A percentile compares a stretch with the other conserved stretches of the same genome.
Conservation (phyloP, 2,888 invertebrate genomes). For the Acanthoscelides obtectus region DNA sequence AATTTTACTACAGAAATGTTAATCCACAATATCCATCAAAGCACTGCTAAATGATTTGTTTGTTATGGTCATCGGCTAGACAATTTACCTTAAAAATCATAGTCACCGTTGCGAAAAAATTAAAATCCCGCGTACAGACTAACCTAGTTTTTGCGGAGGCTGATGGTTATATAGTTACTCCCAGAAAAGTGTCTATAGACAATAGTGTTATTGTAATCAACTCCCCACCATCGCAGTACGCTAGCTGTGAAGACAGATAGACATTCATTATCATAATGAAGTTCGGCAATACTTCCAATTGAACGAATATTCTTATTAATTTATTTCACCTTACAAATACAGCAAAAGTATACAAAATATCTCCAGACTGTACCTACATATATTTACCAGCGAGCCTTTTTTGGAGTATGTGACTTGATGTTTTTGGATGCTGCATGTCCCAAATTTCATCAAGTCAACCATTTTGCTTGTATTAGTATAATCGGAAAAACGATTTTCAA, state of each 20-base stretch:
- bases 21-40: neutral
- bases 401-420: too few relatives aligned
- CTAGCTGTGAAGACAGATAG: neutral
- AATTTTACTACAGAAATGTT: neutral
- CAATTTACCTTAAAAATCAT: neutral
- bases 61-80: neutral
- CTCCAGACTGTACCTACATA: too few relatives aligned
- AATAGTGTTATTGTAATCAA: neutral
- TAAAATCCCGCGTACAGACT: neutral
- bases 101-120: neutral
- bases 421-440: too few relatives aligned
- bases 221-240: neutral
- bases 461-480: too few relatives aligned
- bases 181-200: neutral
- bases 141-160: neutral
- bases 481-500: too few relatives aligned
- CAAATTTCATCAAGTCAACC: too few relatives aligned
- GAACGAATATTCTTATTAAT: too few relatives aligned
- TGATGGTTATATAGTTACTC: neutral
- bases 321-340: too few relatives aligned
- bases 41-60: neutral
- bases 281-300: neutral
- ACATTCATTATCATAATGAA: neutral
- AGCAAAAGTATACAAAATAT: too few relatives aligned
- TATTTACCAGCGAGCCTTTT: too few relatives aligned